Evolutionary conservation across 2,888 invertebrate genomes (phyloP).

Genomic region (Agrypnus murinus): DNA sequence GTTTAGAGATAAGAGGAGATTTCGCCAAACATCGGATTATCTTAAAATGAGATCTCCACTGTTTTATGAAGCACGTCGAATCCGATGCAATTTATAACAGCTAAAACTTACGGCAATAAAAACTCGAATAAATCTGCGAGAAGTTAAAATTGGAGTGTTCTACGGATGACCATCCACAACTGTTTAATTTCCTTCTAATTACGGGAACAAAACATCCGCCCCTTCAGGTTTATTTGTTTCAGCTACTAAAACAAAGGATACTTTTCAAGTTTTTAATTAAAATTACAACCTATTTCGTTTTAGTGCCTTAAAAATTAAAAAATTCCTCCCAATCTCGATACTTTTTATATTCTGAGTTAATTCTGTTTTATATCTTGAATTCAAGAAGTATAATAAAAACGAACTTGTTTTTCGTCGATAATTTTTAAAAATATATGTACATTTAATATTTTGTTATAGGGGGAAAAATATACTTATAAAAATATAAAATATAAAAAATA

Average conservation of each 20-base stretch:
- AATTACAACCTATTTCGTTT: constrained; percentile 71
- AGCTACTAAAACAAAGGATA: constrained; percentile 70
- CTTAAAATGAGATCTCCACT: constrained; percentile 61
- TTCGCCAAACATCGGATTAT: constrained; percentile 58
- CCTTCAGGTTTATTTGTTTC: constrained; percentile 69
- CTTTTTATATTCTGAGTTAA: constrained; percentile 51
- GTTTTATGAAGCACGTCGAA: constrained; percentile 66
- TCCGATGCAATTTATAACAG: constrained; percentile 64
- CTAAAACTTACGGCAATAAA: constrained; percentile 59
- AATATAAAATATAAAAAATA: no score
- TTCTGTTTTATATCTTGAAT: constrained; percentile 49
- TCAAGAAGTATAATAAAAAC: constrained; percentile 49
- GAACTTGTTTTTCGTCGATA: constrained; percentile 9
- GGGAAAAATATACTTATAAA: no score
- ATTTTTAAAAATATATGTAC: not conserved
- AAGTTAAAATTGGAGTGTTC: constrained; percentile 65
- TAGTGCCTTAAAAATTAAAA: constrained; percentile 69
- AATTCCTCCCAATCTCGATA: constrained; percentile 58
- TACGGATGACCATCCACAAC: constrained; percentile 64
- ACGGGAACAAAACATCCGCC: constrained; percentile 68
- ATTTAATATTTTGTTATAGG: no score
- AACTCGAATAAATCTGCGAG: constrained; percentile 63
- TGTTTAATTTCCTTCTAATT: constrained; percentile 70
- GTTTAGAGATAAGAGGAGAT: constrained; percentile 60
- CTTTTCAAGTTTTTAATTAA: constrained; percentile 71